Base-by-base conservation (phyloP, 1,140 invertebrate genomes). In the Pseudomyrmex concolor region DNA sequence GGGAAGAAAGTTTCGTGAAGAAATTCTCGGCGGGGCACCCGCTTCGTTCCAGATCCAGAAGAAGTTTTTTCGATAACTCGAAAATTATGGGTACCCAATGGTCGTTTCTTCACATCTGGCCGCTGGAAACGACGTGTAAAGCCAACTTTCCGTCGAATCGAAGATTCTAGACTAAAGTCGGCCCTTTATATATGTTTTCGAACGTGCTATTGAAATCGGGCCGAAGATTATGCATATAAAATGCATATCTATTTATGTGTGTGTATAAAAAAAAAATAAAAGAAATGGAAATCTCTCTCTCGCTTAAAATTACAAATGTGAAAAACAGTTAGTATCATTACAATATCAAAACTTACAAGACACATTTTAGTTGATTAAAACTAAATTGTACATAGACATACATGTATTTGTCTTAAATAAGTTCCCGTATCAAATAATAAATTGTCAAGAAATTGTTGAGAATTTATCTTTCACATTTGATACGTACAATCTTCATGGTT, bases 11-110 rank as follows among this genome's bases (percentile, higher is more conserved):
- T 80, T 80, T 80, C 10, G 76, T 19, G 0, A 34, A 34, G 34
- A 80, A 80, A 80, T 80, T 80, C 76, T 80, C 76, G 55, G 54
- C 54, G 76, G 55, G 34, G 66, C 76, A 17, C 66, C 45, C 76
- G 66, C 64, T 78, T 48, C 50, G 63, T 17, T 66, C 66, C 34
- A 57, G 76, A 70, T 78, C 64, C 15, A 7, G 9, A 48, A 17
- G 19, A 66, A 80, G 76, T 80, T 80, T 80, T 80, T 80, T 80
- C 76, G 76, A 80, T 80, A 80, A 80, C 54, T 80, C 66, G 76
- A 70, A 80, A 80, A 80, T 80, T 80, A 80, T 80, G 76, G 66
- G 54, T 34, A 43, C 43, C 76, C 76, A 80, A 80, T 80, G 76
- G 76, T 71, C 76, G 76, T 80, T 71, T 71, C 76, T 80, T 34